Evolutionary conservation across 2,113 vertebrate genomes (phyloP).

Genomic region (Fulmarus glacialis): DNA sequence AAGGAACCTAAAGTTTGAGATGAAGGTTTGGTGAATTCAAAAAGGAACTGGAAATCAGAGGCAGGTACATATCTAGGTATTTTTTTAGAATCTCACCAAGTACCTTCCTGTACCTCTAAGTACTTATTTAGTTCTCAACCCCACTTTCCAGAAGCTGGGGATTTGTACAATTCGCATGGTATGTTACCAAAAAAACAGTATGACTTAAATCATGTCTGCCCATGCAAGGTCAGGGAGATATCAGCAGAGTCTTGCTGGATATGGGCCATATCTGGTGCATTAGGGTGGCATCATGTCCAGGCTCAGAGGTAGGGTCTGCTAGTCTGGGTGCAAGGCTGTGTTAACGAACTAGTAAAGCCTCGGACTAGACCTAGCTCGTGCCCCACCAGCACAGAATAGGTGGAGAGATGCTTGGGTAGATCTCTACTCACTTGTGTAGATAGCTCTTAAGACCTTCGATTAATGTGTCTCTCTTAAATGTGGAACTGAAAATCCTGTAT

Average conservation of each 20-base stretch:
- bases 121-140: not conserved
- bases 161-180: not conserved
- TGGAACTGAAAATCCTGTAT: not conserved
- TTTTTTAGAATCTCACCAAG: not conserved
- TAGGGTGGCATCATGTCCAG: not conserved
- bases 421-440: not conserved
- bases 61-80: not conserved
- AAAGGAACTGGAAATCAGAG: not conserved
- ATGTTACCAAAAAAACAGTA: fast-evolving
- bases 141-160: not conserved
- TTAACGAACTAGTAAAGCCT: not conserved
- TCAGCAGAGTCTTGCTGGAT: not conserved
- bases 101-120: not conserved
- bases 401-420: not conserved
- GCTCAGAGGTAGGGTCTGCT: not conserved
- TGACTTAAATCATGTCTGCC: not conserved
- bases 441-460: not conserved
- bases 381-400: not conserved
- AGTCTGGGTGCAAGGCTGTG: not conserved
- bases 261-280: no score
- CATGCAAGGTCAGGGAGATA: not conserved
- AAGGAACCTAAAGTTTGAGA: not conserved
- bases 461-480: not conserved
- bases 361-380: not conserved
- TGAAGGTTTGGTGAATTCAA: not conserved